These are phyloP conservation scores for Anthopleura xanthogrammica DNA, from an alignment of 92 coral and sea anemone species.

Conservation along the genomic window DNA sequence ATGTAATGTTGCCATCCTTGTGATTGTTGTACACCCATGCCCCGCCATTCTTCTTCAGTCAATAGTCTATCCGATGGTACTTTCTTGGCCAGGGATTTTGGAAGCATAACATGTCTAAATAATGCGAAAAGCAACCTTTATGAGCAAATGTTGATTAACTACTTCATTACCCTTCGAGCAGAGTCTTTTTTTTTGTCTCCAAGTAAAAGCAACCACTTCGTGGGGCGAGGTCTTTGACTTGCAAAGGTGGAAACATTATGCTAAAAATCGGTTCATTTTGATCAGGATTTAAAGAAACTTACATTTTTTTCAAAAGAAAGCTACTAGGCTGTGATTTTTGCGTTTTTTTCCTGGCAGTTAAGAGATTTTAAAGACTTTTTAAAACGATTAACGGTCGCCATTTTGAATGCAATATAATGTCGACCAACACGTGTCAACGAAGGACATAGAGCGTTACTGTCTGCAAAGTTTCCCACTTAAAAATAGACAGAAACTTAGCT, in stretches of 20 bases:
- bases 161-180: neutral
- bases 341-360: no score
- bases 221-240: neutral
- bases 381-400: no score
- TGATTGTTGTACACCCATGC: conserved; percentile 79
- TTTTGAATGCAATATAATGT: no score
- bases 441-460: neutral
- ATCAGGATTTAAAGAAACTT: no score
- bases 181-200: neutral
- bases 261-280: no score
- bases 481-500: neutral
- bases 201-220: neutral
- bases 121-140: neutral
- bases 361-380: no score
- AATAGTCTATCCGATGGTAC: conserved; percentile 65
- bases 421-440: neutral
- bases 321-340: no score
- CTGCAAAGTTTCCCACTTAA: neutral
- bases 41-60: conserved; percentile 79
- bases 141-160: no score
- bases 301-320: no score
- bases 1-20: conserved; percentile 83
- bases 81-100: conserved; percentile 61
- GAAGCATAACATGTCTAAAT: conserved; percentile 80
- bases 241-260: neutral